These are phyloP conservation scores for Aphaenogaster floridana DNA, from an alignment of 1,140 invertebrate species.

Conservation along the genomic window DNA sequence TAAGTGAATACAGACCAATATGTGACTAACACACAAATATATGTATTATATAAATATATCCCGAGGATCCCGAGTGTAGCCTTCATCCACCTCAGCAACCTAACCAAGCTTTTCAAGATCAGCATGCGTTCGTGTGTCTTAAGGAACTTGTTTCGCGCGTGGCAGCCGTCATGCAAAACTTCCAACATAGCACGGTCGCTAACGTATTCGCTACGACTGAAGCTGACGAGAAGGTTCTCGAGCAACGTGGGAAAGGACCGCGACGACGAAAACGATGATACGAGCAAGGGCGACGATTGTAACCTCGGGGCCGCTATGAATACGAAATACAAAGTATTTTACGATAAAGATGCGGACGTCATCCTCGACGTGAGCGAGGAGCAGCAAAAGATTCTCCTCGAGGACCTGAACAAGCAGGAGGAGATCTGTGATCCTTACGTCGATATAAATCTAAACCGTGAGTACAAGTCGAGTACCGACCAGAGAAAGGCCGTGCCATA, in stretches of 20 bases:
- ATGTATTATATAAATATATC: too few species aligned
- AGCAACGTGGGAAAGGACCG: conserved; percentile 13
- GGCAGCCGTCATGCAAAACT: conserved; percentile 67
- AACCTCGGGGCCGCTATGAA: conserved; percentile 78
- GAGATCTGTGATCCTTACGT: conserved; percentile 82
- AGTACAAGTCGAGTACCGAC: conserved; percentile 80
- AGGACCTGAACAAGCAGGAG: conserved; percentile 82
- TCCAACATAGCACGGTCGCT: conserved; percentile 30
- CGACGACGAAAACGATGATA: neutral
- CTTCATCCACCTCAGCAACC: neutral
- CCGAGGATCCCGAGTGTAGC: too few species aligned
- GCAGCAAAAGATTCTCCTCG: conserved; percentile 83
- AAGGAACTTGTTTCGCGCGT: conserved; percentile 64
- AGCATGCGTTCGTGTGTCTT: conserved; percentile 72
- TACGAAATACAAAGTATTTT: conserved; percentile 88
- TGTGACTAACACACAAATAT: too few species aligned
- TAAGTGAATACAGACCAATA: too few species aligned
- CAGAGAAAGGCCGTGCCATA: neutral
- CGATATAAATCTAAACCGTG: conserved; percentile 87
- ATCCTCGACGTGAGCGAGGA: conserved; percentile 91
- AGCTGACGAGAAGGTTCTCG: conserved; percentile 64
- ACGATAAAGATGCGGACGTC: conserved; percentile 89
- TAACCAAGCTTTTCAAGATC: conserved; percentile 23
- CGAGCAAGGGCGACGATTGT: conserved; percentile 47
- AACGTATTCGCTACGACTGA: conserved; percentile 49